A percentile compares a stretch with the other conserved stretches of the same genome.
Conservation (phyloP, 2,888 invertebrate species). For the Andrena chrysosceles region DNA sequence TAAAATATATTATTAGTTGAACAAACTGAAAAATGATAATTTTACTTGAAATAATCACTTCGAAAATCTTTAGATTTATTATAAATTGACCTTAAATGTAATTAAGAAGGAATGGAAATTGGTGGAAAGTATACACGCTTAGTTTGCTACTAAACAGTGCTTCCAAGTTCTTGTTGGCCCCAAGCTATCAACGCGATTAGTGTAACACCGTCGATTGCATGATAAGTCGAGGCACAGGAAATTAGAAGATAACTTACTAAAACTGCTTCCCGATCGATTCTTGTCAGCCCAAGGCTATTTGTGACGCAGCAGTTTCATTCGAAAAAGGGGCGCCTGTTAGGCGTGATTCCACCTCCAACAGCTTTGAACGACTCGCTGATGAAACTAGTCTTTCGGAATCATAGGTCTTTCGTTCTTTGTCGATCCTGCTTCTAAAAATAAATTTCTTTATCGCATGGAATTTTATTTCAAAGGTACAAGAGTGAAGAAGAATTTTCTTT, state of each 20-base stretch:
- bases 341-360: constrained; percentile 39
- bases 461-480: background rate
- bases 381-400: too few species aligned
- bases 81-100: background rate
- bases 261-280: constrained; percentile 66
- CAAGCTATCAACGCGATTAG: constrained; percentile 47
- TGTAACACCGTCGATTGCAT: constrained; percentile 55
- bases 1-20: too few species aligned
- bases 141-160: constrained; percentile 9
- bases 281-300: constrained; percentile 61
- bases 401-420: too few species aligned
- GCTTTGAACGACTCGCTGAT: background rate
- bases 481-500: background rate
- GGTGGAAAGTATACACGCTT: background rate
- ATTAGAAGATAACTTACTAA: constrained; percentile 68
- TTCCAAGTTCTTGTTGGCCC: constrained; percentile 37
- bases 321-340: constrained; percentile 52
- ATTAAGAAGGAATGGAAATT: background rate
- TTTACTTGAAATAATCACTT: too few species aligned
- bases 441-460: background rate
- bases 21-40: too few species aligned
- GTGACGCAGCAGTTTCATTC: constrained; percentile 55
- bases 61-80: too few species aligned
- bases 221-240: constrained; percentile 49
- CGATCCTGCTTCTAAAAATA: background rate